Base-by-base conservation (phyloP, 2,113 vertebrate species). In the Microtus oregoni region DNA sequence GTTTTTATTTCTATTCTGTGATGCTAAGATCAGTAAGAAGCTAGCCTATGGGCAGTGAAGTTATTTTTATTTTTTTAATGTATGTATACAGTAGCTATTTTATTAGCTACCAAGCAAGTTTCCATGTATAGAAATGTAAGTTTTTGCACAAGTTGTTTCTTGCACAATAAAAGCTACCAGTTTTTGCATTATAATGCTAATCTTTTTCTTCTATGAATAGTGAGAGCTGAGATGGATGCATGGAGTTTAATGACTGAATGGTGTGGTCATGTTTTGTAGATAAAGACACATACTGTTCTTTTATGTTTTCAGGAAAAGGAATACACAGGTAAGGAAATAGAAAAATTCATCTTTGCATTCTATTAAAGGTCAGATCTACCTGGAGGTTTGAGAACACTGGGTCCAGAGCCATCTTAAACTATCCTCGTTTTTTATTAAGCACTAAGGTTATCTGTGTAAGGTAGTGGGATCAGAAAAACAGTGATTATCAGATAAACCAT, bases 111-210 rank as follows among this genome's bases (percentile, higher is more conserved):
- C 96, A 35, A 92, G n/a, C 15, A 90, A 4, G 83, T 90, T 91
- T 73, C 2, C 7, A 8, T 24, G 70, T 86, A 50, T 92, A 93
- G 47, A 92, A 44, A 90, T 96, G 26, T 7, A 95, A 50, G 28
- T 89, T 1, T n/a, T 92, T 96, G 94, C 52, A 22, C 5, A 86
- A 65, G 47, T 95, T 95, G 70, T 94, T 94, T 92, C 61, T 94
- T 86, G 55, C 41, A 95, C 89, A 97, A 96, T 97, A 95, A 96
- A 98, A 94, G 82, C 38, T 89, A 78, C 41, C 95, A 61, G 52
- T 97, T 96, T 97, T 96, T 30, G 96, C 15, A 13, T 92, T 28
- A 73, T 75, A 75, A 35, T 86, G 79, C 93, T 58, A 78, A 73
- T 91, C 30, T 96, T 95, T 10, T 41, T 92, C 3, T 41, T 92